Percentiles rank a stretch among this genome's conserved stretches.
phyloP scores from a whole-genome alignment of 2,888 invertebrate genomes.

The Blomia tropicalis region DNA sequence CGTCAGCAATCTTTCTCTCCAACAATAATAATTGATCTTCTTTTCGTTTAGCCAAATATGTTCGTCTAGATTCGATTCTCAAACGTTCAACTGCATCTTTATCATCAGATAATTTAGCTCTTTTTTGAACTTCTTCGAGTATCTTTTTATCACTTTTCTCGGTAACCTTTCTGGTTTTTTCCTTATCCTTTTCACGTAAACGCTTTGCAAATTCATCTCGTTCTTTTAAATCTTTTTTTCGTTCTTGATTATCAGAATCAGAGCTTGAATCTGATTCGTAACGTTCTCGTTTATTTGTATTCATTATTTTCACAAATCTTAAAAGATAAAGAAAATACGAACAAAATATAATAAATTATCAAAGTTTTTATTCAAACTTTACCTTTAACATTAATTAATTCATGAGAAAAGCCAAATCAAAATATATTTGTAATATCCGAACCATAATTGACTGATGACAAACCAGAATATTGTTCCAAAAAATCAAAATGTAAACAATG shows the following conservation, averaged over 20 bases:
- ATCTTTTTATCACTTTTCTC: conserved; percentile 48
- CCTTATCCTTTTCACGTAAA: conserved; percentile 72
- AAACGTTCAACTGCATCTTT: conserved; percentile 72
- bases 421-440: too few relatives aligned
- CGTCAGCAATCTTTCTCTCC: conserved; percentile 84
- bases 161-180: conserved; percentile 60
- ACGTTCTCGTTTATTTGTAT: background rate
- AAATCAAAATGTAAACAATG: too few relatives aligned
- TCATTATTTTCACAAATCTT: too few relatives aligned
- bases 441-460: too few relatives aligned
- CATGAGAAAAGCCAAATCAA: too few relatives aligned
- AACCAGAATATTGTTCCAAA: too few relatives aligned
- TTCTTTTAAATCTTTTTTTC: conserved; percentile 68
- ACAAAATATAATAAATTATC: too few relatives aligned
- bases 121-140: conserved; percentile 63
- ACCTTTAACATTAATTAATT: too few relatives aligned
- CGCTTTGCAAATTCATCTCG: conserved; percentile 84
- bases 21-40: conserved; percentile 88
- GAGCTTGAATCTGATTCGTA: background rate
- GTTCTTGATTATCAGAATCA: conserved; percentile 47
- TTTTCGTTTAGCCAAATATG: conserved; percentile 86
- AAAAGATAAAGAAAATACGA: too few relatives aligned
- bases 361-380: too few relatives aligned
- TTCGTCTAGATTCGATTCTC: conserved; percentile 63
- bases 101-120: conserved; percentile 70